Evolutionary conservation across 2,113 vertebrate genomes (phyloP).

Genomic region (Paradisaea rubra): DNA sequence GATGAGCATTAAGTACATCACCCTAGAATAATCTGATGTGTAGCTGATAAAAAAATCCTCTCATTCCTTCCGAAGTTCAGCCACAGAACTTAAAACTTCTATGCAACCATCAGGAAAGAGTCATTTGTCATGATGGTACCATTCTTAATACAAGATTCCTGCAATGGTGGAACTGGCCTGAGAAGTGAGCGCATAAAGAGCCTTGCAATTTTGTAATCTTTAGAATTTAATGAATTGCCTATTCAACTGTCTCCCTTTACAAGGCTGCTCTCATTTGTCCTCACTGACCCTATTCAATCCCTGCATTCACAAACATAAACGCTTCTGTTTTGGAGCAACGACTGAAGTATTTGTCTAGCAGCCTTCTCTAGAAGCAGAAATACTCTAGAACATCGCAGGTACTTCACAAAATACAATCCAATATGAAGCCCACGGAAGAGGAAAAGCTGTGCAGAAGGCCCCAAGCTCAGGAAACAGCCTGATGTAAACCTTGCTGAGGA

Average conservation of each 20-base stretch:
- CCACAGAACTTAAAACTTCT: neutral
- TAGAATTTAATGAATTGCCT: constrained; percentile 53
- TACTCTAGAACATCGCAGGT: constrained; percentile 43
- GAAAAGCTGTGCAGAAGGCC: neutral
- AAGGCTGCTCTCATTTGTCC: constrained; percentile 35
- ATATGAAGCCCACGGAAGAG: neutral
- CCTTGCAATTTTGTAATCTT: constrained; percentile 28
- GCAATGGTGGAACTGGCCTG: neutral
- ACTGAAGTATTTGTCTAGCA: constrained; percentile 5
- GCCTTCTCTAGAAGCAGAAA: constrained; percentile 28
- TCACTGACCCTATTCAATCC: constrained; percentile 32
- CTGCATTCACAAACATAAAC: constrained; percentile 43
- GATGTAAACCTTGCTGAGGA: neutral
- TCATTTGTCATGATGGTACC: neutral
- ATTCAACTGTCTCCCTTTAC: constrained; percentile 34
- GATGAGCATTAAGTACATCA: neutral
- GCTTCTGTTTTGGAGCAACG: constrained; percentile 38
- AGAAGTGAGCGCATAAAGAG: constrained; percentile 25
- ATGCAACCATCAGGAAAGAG: neutral
- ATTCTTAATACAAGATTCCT: constrained; percentile 17
- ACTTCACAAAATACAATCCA: neutral
- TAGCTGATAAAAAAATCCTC: neutral
- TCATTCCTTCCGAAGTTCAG: neutral
- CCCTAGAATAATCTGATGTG: neutral
- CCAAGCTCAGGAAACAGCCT: neutral